Base-by-base conservation (phyloP, 2,113 vertebrate genomes). In the Ceyx margarethae region DNA sequence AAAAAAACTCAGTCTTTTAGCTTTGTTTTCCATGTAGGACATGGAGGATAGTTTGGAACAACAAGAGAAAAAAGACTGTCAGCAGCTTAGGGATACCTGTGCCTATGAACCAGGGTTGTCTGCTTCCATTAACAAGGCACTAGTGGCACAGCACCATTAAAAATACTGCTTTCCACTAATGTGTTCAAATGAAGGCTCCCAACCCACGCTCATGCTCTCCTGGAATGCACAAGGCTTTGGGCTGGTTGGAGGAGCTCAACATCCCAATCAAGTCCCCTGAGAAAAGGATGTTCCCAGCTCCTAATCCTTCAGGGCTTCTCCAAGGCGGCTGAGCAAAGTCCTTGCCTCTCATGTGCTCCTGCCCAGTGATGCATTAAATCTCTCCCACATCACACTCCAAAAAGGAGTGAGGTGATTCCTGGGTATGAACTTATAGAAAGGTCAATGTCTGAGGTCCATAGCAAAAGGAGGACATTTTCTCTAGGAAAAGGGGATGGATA, bases 291-390 rank as follows among this genome's bases (percentile, higher is more conserved):
- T 17, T 51, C 29, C 20, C 65, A 37, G 31, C 18, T 76, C 40
- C 71, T 22, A 16, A 35, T 23, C 15, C 62, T 2, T 1, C 43
- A 60, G 57, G 13, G 16, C 9, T 51, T 28, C 48, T 51, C 26
- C 1, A 0, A 22, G 42, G 31, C 0, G 4, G 46, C 35, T 71
- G 28, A 42, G 33, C 33, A 7, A 29, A 51, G 25, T 12, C 45
- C 22, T 78, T 37, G 12, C n/a, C 22, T 45, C 33, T 56, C 20
- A 22, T 5, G 5, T 50, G 46, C 46, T 71, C 33, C 35, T 66
- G 33, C 37, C 9, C 3, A 2, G 37, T 12, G 16, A n/a, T 67
- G 31, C 50, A 48, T 66, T 58, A 29, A 73, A 48, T 54, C 1
- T 0, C 21, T 71, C 25, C 53, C 4, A 2, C 22, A 29, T 68